A percentile compares a stretch with the other conserved stretches of the same genome.
Evolutionary conservation across 2,888 invertebrate species (phyloP).

Genomic region (Caenorhabditis zanzibari): DNA sequence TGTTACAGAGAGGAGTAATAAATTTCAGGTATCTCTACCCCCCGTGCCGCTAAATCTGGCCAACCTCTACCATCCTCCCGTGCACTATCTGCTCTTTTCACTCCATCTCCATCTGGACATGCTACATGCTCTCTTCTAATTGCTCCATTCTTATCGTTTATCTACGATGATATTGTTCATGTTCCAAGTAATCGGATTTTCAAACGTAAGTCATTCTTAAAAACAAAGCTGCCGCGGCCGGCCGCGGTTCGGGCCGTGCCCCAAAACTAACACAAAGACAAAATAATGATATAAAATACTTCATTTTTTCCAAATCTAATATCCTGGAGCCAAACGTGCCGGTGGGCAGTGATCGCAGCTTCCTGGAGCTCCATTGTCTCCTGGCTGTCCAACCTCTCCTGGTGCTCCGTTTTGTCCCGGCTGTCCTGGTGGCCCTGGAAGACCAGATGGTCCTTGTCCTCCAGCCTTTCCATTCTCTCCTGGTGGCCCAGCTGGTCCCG

Average conservation of each 20-base stretch:
- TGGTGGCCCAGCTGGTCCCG: conserved; percentile 79
- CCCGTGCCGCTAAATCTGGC: conserved; percentile 53
- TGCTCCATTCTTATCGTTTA: conserved; percentile 82
- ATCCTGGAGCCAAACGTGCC: conserved; percentile 81
- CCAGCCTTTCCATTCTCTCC: conserved; percentile 80
- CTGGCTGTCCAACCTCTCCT: conserved; percentile 73
- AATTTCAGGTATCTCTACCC: conserved; percentile 44
- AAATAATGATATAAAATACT: conserved; percentile 37
- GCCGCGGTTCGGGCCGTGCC: no score
- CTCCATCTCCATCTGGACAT: conserved; percentile 69
- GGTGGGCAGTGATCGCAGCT: conserved; percentile 83
- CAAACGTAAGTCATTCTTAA: conserved; percentile 85
- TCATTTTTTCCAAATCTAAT: conserved; percentile 66
- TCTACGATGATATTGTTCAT: conserved; percentile 85
- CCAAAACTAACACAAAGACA: conserved; percentile 83
- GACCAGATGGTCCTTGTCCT: conserved; percentile 74
- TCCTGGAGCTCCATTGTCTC: conserved; percentile 80
- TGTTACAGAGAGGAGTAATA: no score
- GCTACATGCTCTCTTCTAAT: conserved; percentile 89
- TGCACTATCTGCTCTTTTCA: conserved; percentile 72
- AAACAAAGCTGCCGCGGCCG: no score
- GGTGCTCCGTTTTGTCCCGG: conserved; percentile 77
- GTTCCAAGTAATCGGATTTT: conserved; percentile 86
- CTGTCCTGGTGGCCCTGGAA: conserved; percentile 76
- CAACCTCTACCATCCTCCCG: conserved; percentile 71